Base-by-base conservation (phyloP, 1,140 invertebrate species). In the Leguminivora glycinivorella region DNA sequence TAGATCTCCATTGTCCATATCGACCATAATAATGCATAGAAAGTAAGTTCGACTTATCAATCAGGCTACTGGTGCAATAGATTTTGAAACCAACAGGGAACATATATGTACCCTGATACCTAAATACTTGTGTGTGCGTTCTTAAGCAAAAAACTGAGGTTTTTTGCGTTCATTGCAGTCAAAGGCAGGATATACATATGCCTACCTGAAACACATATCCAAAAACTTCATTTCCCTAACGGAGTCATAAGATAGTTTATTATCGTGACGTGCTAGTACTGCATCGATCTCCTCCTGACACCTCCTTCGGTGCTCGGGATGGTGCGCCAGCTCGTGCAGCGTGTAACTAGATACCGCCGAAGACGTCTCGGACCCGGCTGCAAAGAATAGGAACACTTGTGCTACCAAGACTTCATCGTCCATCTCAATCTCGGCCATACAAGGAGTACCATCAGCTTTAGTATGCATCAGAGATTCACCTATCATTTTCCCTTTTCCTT, bases 201-300 rank as follows among this genome's bases (percentile, higher is more conserved):
- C 58, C 7, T 7, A 63, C 25, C n/a, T 29, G 29, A 66, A 34
- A 66, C 26, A 66, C 31, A 29, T 66, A 0, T 14, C 24, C 31
- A 66, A 29, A 31, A 4, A 66, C 7, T 66, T 66, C 60, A 66
- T 34, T 17, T 66, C 60, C 26, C 4, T 66, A 0, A 66, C 4
- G 1, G 60, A 25, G 2, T 66, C 60, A 29, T 34, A 66, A 1
- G 0, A 66, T 17, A 66, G 7, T 66, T 29, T 66, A 2, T 29
- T 29, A 29, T 66, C 31, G 6, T 66, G 4, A 24, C 52, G 52
- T 7, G 7, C 52, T 0, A 56, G 52, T 5, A 43, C 40, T n/a
- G 2, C n/a, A 1, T 43, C 40, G 6, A 43, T 43, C 17, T 43
- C 40, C n/a, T 43, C n/a, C 40, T 43, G 40, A 43, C 40, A 43